Evolutionary conservation across 2,888 invertebrate species (phyloP).

Genomic region (Metacarcinus magister): DNA sequence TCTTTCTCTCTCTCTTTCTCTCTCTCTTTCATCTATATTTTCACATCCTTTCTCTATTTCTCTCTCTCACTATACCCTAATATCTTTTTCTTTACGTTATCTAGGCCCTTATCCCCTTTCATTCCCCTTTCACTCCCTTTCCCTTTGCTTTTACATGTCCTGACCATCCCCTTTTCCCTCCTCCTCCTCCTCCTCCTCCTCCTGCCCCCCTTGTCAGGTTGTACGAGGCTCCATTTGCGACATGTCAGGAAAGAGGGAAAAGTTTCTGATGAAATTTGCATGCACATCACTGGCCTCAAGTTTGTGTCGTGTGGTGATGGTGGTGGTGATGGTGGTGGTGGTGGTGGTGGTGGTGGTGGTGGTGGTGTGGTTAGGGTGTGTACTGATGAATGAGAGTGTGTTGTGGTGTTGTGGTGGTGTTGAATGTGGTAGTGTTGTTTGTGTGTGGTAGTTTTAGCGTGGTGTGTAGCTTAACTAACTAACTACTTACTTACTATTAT

Average conservation of each 20-base stretch:
- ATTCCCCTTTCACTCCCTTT: background rate
- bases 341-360: constrained; percentile 37
- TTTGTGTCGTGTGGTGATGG: constrained; percentile 61
- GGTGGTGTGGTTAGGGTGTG: background rate
- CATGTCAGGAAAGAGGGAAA: constrained; percentile 69
- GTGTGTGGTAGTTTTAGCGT: too few relatives aligned
- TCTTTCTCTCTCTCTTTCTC: background rate
- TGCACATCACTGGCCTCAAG: constrained; percentile 67
- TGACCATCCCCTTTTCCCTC: background rate
- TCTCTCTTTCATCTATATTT: background rate
- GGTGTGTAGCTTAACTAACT: too few relatives aligned
- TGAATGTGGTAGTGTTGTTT: background rate
- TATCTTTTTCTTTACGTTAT: too few relatives aligned
- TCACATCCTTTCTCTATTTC: background rate
- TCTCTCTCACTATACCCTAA: background rate
- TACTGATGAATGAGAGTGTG: background rate
- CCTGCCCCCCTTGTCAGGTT: constrained; percentile 36
- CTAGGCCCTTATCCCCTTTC: background rate
- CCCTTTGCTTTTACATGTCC: background rate
- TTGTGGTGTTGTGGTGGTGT: background rate
- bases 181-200: constrained; percentile 49
- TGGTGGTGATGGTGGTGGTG: constrained; percentile 38
- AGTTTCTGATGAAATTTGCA: constrained; percentile 77
- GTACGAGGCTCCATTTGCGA: constrained; percentile 71
- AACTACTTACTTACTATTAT: too few relatives aligned